Evolutionary conservation across 2,113 vertebrate species (phyloP).

Genomic region (Pagrus major): DNA sequence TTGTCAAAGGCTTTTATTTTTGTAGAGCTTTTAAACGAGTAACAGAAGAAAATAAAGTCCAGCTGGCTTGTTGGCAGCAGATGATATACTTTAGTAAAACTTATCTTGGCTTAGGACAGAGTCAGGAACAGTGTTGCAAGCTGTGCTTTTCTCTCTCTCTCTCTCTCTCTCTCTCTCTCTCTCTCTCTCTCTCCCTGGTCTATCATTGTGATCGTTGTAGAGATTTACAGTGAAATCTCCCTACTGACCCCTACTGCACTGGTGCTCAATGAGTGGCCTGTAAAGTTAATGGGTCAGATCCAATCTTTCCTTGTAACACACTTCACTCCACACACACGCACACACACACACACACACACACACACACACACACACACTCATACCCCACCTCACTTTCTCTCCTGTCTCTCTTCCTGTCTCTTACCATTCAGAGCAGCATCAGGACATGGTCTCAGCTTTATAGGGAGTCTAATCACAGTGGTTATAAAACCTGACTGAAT

Average conservation of each 20-base stretch:
- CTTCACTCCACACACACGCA: conserved; percentile 31
- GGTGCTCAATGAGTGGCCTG: conserved; percentile 68
- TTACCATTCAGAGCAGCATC: conserved; percentile 46
- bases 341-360: conserved; percentile 22
- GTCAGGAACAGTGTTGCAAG: conserved; percentile 42
- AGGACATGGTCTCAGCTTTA: conserved; percentile 52
- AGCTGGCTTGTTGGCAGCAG: conserved; percentile 60
- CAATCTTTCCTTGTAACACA: conserved; percentile 77
- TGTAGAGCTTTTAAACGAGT: conserved; percentile 44
- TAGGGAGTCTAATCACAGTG: conserved; percentile 47
- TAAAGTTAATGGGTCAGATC: conserved; percentile 83
- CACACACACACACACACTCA: neutral
- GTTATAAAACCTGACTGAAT: conserved; percentile 54
- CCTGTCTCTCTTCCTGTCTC: conserved; percentile 33
- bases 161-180: neutral
- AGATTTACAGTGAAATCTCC: conserved; percentile 78
- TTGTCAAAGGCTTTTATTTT: conserved; percentile 35
- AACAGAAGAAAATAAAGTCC: conserved; percentile 48
- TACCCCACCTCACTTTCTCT: neutral
- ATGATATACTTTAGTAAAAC: conserved; percentile 54
- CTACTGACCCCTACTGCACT: conserved; percentile 71
- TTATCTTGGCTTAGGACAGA: conserved; percentile 54
- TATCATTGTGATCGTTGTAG: conserved; percentile 61
- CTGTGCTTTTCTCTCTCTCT: conserved; percentile 26
- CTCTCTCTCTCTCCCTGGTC: conserved; percentile 26